These are phyloP conservation scores for Aphidius ervi DNA, from an alignment of 1,140 invertebrate genomes.

Conservation along the genomic window DNA sequence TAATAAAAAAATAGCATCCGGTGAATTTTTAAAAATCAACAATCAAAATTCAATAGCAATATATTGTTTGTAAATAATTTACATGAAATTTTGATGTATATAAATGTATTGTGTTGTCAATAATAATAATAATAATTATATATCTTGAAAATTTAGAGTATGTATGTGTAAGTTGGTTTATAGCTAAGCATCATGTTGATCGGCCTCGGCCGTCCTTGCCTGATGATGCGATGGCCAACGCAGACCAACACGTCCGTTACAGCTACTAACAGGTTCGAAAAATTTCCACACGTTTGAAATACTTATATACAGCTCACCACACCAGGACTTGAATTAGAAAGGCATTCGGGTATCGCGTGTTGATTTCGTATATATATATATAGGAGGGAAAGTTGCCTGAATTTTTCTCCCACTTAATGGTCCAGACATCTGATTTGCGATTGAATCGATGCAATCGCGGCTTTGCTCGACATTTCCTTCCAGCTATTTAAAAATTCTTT, in stretches of 20 bases:
- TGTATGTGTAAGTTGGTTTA: no score
- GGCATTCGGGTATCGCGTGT: slow-evolving; percentile 34
- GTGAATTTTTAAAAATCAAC: no score
- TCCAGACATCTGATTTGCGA: slow-evolving; percentile 7
- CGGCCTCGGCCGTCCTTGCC: slow-evolving; percentile 54
- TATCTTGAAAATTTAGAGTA: no score
- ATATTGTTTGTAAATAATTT: no score
- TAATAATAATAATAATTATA: no score
- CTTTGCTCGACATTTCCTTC: slow-evolving; percentile 12
- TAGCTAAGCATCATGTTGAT: not conserved
- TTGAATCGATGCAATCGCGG: slow-evolving; percentile 13
- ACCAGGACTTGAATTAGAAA: slow-evolving; percentile 38
- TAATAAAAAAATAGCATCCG: no score
- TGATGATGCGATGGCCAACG: slow-evolving; percentile 37
- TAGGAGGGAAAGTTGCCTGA: slow-evolving; percentile 46
- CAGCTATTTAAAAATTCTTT: no score
- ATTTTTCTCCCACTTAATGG: slow-evolving; percentile 9
- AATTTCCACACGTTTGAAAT: slow-evolving; percentile 32
- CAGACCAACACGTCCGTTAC: slow-evolving; percentile 23
- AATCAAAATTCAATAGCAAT: no score
- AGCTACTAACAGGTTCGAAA: slow-evolving; percentile 45
- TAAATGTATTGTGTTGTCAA: no score
- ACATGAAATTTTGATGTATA: no score
- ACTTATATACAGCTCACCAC: slow-evolving; percentile 5
- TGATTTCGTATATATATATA: slow-evolving; percentile 29